phyloP scores from a whole-genome alignment of 2,888 invertebrate species.

The Lapara coniferarum region DNA sequence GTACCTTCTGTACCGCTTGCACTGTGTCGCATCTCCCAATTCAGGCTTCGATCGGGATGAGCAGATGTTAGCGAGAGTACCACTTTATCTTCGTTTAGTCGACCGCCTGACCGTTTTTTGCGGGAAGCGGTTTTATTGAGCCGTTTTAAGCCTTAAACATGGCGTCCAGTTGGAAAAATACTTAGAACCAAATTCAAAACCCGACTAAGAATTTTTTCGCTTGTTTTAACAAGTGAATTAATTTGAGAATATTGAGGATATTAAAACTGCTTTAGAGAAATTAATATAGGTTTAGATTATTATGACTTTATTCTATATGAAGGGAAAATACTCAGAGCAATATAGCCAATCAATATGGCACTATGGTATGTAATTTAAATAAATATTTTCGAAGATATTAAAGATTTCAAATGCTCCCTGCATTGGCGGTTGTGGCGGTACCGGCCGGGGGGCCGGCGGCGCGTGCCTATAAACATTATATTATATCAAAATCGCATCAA shows the following conservation, averaged over 20 bases:
- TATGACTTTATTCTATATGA: too few species aligned
- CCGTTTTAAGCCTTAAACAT: slow-evolving; percentile 23
- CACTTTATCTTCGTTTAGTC: slow-evolving; percentile 31
- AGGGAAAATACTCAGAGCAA: too few species aligned
- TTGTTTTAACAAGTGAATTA: not conserved
- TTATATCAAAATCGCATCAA: too few species aligned
- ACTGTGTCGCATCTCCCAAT: slow-evolving; percentile 30
- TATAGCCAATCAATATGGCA: too few species aligned
- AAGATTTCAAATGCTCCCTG: too few species aligned
- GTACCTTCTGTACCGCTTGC: not conserved
- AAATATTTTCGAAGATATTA: too few species aligned
- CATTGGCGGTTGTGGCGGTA: too few species aligned
- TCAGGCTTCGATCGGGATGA: slow-evolving; percentile 38
- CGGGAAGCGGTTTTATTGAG: slow-evolving; percentile 27
- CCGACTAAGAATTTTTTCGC: not conserved
- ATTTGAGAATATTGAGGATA: not conserved
- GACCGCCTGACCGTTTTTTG: slow-evolving; percentile 28
- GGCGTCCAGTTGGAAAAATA: slow-evolving; percentile 16
- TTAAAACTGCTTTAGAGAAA: not conserved
- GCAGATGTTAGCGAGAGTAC: slow-evolving; percentile 42
- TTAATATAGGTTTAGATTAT: not conserved
- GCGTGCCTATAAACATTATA: too few species aligned
- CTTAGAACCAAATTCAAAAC: not conserved
- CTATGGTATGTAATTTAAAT: too few species aligned
- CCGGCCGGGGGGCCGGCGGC: too few species aligned